Evolutionary conservation across 1,140 invertebrate genomes (phyloP), one percentile per base, ranked within the genome.

Genomic region (Lepidurus packardi): DNA sequence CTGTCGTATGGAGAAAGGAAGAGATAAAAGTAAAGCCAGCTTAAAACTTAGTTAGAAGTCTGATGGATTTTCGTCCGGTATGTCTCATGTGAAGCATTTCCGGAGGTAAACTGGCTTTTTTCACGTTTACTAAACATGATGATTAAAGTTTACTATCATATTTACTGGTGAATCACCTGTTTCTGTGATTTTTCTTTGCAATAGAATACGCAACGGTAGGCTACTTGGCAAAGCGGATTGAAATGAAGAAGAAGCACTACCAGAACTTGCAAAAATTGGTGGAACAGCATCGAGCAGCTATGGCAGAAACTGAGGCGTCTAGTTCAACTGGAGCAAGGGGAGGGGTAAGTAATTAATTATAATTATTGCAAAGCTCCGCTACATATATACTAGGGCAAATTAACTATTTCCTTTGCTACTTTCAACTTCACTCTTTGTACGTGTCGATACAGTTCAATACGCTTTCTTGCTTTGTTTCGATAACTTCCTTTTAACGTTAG

Each of bases 141-240:
- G 3, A 34, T 34, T 34, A 34, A 34, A 34, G 34, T 34, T 34
- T 34, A 34, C 34, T 34, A 2, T 34, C 34, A 34, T 34, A 34
- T 34, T 34, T 34, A 34, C 34, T 34, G 34, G 34, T 34, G 34
- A 77, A 25, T 16, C 44, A 77, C n/a, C 34, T 73, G 43, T 24
- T 13, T 5, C n/a, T 9, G 16, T 34, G 34, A 74, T 76, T 79
- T 76, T 7, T 65, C 73, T 6, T 76, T 41, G n/a, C n/a, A 87
- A 53, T 89, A 95, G 95, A 96, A 88, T 96, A 96, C 85, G 95
- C 94, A 78, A 94, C 94, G 76, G 95, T 97, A 80, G 95, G 95
- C 81, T 96, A 97, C 86, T 94, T 96, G 92, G 94, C 94, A 80
- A 97, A 96, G 88, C 88, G 94, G 85, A 96, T 97, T 85, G 93